phyloP scores from a whole-genome alignment of 2,113 vertebrate species.

The Pseudorasbora parva region DNA sequence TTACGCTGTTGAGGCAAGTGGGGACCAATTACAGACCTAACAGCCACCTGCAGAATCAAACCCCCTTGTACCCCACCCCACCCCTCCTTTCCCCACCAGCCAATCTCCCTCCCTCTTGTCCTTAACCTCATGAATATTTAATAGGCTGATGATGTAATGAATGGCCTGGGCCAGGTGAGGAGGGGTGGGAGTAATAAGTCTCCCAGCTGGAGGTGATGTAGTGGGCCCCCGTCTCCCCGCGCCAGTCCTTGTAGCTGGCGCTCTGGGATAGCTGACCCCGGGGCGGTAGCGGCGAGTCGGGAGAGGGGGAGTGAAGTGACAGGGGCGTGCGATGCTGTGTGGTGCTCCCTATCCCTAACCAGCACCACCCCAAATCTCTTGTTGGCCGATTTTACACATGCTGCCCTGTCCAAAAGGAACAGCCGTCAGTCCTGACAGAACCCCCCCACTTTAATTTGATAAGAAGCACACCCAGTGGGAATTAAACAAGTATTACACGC shows the following conservation, averaged over 20 bases:
- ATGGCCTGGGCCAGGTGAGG: constrained; percentile 94
- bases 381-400: constrained; percentile 99
- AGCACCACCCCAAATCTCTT: constrained; percentile 85
- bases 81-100: constrained; percentile 63
- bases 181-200: constrained; percentile 86
- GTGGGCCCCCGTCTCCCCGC: constrained; percentile 87
- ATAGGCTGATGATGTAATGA: constrained; percentile 97
- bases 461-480: constrained; percentile 96
- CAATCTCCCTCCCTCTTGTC: constrained; percentile 54
- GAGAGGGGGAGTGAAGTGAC: constrained; percentile 90
- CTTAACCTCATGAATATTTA: constrained; percentile 96
- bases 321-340: constrained; percentile 85
- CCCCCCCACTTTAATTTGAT: constrained; percentile 90
- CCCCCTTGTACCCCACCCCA: constrained; percentile 47
- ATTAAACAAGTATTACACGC: constrained; percentile 97
- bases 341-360: constrained; percentile 63
- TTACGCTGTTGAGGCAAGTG: constrained; percentile 97
- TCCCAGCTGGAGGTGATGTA: constrained; percentile 99
- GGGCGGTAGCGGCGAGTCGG: constrained; percentile 81
- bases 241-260: constrained; percentile 92
- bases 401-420: constrained; percentile 87
- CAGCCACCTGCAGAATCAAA: constrained; percentile 98
- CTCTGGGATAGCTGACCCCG: constrained; percentile 92
- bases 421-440: constrained; percentile 89
- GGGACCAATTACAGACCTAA: constrained; percentile 98